Percentiles rank a stretch among this genome's conserved stretches.
phyloP scores from a whole-genome alignment of 2,888 invertebrate species.

The Liposcelis brunnea region DNA sequence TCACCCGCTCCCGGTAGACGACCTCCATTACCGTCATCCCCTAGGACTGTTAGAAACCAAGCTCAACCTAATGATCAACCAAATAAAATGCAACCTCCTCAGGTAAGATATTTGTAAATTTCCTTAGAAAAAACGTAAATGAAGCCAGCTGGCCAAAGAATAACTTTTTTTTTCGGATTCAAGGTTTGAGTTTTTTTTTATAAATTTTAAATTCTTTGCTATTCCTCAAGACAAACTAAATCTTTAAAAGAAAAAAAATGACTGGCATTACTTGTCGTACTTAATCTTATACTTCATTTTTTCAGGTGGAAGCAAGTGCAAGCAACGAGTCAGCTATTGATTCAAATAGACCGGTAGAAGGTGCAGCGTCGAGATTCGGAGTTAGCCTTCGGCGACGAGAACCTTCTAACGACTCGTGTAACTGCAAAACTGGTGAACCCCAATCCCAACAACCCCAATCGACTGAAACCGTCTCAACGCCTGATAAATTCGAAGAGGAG shows the following conservation, averaged over 20 bases:
- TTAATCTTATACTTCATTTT: no score
- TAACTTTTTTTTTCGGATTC: no score
- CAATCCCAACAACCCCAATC: constrained; percentile 17
- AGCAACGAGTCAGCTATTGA: no score
- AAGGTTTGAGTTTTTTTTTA: no score
- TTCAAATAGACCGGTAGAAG: constrained; percentile 31
- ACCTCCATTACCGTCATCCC: constrained; percentile 17
- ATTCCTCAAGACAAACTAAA: no score
- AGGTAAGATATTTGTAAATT: no score
- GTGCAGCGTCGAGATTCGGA: constrained; percentile 52
- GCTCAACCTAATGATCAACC: constrained; percentile 12
- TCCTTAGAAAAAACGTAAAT: no score
- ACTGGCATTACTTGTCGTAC: no score
- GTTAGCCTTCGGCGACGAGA: constrained; percentile 51
- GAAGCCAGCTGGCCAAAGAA: no score
- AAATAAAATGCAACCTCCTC: constrained; percentile 13
- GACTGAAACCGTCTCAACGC: constrained; percentile 11
- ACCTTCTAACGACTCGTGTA: constrained; percentile 38
- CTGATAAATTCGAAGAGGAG: constrained; percentile 20
- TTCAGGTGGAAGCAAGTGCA: no score
- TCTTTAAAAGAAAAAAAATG: no score
- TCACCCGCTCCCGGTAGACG: constrained; percentile 7
- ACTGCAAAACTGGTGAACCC: constrained; percentile 16
- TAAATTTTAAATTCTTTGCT: no score
- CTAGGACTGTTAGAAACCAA: constrained; percentile 16